Percentiles rank a stretch among this genome's conserved stretches.
Conservation (phyloP, 2,797 vertebrate species). For the Picus viridis region DNA sequence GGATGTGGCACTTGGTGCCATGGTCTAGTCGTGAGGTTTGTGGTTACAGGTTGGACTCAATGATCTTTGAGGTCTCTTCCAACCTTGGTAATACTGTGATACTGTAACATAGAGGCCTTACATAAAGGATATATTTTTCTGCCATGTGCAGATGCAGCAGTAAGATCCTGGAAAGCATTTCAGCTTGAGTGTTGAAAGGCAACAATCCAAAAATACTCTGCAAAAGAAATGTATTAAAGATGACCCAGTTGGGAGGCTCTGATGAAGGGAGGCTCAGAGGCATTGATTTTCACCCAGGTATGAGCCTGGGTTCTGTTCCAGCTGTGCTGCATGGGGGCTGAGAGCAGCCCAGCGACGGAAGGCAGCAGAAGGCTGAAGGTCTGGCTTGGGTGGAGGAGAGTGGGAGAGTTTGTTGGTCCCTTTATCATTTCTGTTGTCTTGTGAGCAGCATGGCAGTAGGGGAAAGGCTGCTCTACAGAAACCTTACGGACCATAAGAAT, state of each 20-base stretch:
- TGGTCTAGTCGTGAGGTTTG: too few relatives aligned
- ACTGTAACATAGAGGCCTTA: background rate
- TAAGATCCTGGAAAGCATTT: background rate
- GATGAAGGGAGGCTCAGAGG: background rate
- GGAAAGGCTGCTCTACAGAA: background rate
- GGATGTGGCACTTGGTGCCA: too few relatives aligned
- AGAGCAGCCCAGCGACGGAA: background rate
- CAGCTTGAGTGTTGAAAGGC: background rate
- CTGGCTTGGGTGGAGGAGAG: background rate
- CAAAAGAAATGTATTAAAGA: background rate
- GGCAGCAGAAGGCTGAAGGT: background rate
- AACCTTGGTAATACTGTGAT: too few relatives aligned
- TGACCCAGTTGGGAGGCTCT: background rate
- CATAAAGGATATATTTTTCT: background rate
- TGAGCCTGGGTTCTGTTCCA: background rate
- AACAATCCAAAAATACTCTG: background rate
- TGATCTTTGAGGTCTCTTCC: too few relatives aligned
- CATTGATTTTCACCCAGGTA: background rate
- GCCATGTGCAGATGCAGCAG: background rate
- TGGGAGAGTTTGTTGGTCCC: background rate
- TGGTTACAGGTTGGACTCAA: too few relatives aligned
- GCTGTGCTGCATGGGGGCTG: background rate
- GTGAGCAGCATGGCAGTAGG: fast-evolving
- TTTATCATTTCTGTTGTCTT: background rate
- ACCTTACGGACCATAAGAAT: background rate